Evolutionary conservation across 2,888 invertebrate genomes (phyloP), one percentile per base, ranked within the genome.

Genomic region (Hyppa rectilinea): DNA sequence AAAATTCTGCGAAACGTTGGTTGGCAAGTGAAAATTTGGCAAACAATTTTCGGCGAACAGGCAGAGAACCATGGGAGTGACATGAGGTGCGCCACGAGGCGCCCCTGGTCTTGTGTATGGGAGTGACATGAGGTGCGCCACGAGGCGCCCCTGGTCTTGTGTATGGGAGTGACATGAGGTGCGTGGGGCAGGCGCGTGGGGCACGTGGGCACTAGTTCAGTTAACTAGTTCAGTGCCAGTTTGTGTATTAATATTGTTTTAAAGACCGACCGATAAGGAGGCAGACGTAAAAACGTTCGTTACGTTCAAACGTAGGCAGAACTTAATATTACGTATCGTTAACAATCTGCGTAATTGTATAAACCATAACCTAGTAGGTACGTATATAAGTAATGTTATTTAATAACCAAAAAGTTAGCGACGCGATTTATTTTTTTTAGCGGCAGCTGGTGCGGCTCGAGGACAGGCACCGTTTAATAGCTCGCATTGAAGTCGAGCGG

Each of bases 371-470:
- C n/a, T 17, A 47, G 31, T 53, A n/a, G n/a, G n/a, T n/a, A n/a
- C n/a, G n/a, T 23, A 26, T 17, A 0, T 9, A 29, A 34, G n/a
- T 60, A 7, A 26, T 50, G 23, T 31, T 50, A 60, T 45, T 45
- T 17, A 56, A 56, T 60, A 56, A 43, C 40, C 40, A 49, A 43
- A 55, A 63, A 78, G 52, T 58, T 36, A n/a, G 52, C 52, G 23
- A 26, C 20, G 23, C 31, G 20, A 79, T 56, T 64, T 47, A 53
- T 29, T 0, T 29, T 23, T 9, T 38, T 45, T 50, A 43, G 38
- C 75, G 7, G 26, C 66, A 76, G 62, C 50, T 36, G 65, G 56
- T 50, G 62, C 61, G 47, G 38, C 26, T 38, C 49, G 53, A 59
- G 50, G 49, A 75, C 64, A 52, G 23, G 52, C 59, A n/a, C 26